Percentiles rank a stretch among this genome's conserved stretches.
phyloP scores from a whole-genome alignment of 2,888 invertebrate species.

The Stenoptilia bipunctidactyla region DNA sequence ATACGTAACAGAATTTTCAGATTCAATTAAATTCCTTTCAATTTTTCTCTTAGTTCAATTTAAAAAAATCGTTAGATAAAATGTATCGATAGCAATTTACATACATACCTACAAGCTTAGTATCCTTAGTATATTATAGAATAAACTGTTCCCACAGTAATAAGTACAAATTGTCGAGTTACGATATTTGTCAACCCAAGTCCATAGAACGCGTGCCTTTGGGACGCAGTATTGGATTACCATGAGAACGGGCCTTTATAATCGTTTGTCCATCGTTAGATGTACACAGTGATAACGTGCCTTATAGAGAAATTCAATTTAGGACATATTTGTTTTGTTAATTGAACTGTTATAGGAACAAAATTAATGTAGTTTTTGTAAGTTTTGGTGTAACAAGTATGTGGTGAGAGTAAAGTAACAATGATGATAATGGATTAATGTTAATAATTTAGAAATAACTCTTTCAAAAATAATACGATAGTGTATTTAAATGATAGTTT shows the following conservation, averaged over 20 bases:
- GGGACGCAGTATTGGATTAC: slow-evolving; percentile 41
- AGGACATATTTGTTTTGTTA: slow-evolving; percentile 3
- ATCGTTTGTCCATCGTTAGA: slow-evolving; percentile 19
- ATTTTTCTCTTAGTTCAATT: too few relatives aligned
- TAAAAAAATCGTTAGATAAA: too few relatives aligned
- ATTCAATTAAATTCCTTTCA: too few relatives aligned
- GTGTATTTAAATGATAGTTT: too few relatives aligned
- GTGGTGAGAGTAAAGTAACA: too few relatives aligned
- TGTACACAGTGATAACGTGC: not conserved
- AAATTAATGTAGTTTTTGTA: not conserved
- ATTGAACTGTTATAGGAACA: slow-evolving; percentile 6
- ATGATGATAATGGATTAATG: too few relatives aligned
- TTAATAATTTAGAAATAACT: too few relatives aligned
- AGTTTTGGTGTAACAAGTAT: not conserved
- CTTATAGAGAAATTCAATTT: not conserved
- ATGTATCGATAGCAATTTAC: too few relatives aligned
- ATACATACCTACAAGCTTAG: too few relatives aligned
- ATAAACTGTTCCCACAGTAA: slow-evolving; percentile 11
- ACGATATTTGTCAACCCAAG: slow-evolving; percentile 24
- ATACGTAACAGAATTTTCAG: too few relatives aligned
- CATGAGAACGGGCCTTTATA: slow-evolving; percentile 44
- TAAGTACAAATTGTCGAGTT: slow-evolving; percentile 23
- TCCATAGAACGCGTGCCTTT: slow-evolving; percentile 25
- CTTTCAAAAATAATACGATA: too few relatives aligned
- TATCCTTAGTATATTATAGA: too few relatives aligned